A percentile compares a stretch with the other conserved stretches of the same genome.
Conservation (phyloP, 2,113 vertebrate species). For the Sylvicapra grimmia region DNA sequence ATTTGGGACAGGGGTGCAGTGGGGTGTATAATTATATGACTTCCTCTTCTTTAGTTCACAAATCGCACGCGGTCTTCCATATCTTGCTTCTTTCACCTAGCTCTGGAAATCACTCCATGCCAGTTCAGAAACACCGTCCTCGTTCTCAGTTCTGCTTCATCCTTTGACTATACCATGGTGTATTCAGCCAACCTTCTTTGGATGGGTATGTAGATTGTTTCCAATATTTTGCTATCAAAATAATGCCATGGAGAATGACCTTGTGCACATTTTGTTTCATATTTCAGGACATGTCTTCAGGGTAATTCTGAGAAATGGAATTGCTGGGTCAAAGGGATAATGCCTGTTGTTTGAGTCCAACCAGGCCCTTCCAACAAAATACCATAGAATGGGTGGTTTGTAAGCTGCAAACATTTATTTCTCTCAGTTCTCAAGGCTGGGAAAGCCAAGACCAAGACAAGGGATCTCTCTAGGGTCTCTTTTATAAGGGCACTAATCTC, state of each 20-base stretch:
- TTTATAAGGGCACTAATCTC: background rate
- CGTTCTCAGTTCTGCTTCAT: rapidly evolving
- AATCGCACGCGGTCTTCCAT: rapidly evolving
- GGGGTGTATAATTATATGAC: rapidly evolving
- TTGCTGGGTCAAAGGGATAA: background rate
- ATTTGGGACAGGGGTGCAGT: background rate
- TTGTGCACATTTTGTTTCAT: rapidly evolving
- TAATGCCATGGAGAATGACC: rapidly evolving
- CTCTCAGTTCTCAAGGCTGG: background rate
- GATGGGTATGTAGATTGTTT: background rate
- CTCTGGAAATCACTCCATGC: background rate
- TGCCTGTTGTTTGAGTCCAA: rapidly evolving
- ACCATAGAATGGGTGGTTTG: background rate
- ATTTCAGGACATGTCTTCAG: background rate
- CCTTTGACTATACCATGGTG: rapidly evolving
- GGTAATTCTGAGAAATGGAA: background rate
- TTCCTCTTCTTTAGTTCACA: background rate
- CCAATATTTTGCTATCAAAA: background rate
- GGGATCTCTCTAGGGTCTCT: background rate
- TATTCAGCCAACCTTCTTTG: background rate
- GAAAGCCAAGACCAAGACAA: background rate
- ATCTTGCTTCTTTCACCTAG: background rate
- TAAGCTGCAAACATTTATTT: background rate
- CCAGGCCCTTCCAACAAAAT: background rate
- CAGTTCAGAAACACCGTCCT: background rate